Base-by-base conservation (phyloP, 2,113 vertebrate species). In the Limanda limanda region DNA sequence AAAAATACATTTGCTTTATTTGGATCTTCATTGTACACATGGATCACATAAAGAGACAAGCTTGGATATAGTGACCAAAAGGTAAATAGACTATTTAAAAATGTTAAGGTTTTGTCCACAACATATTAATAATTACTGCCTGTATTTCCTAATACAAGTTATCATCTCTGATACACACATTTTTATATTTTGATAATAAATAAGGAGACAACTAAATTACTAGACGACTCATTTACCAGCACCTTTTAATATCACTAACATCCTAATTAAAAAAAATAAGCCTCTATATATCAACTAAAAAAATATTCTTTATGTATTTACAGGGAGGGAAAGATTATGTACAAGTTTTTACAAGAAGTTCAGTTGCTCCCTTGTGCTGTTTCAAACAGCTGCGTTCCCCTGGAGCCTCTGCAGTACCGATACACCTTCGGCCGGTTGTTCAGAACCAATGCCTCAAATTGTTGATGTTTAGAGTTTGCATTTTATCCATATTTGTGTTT, bases 1-100 rank as follows among this genome's bases (percentile, higher is more conserved):
- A 92, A 88, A 94, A 94, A 94, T 87, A 90, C 65, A 88, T 83
- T 85, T 85, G 73, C 82, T 93, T 94, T 94, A 92, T 94, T 94
- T 75, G 54, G 24, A 69, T 78, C 21, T 67, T 84, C 59, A 65
- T 76, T 71, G 75, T 84, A 79, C 42, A 84, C 40, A 69, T 45
- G 20, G 66, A 79, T 42, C 66, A 78, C 57, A 71, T 74, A 47
- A 67, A 59, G 76, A 83, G 48, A 60, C 62, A 88, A 86, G 74
- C 78, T 59, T 85, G 60, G 67, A 67, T 47, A 71, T 61, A 66
- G 74, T 76, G 72, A 61, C 25, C 12, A 68, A 23, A 10, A 27
- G 27, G n/a, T 55, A 81, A 61, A 17, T 31, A 63, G 55, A 63
- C 82, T 88, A 82, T 79, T 74, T 58, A 25, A 51, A 77, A 60